Evolutionary conservation across 2,113 vertebrate species (phyloP).

Genomic region (Grammomys surdaster): DNA sequence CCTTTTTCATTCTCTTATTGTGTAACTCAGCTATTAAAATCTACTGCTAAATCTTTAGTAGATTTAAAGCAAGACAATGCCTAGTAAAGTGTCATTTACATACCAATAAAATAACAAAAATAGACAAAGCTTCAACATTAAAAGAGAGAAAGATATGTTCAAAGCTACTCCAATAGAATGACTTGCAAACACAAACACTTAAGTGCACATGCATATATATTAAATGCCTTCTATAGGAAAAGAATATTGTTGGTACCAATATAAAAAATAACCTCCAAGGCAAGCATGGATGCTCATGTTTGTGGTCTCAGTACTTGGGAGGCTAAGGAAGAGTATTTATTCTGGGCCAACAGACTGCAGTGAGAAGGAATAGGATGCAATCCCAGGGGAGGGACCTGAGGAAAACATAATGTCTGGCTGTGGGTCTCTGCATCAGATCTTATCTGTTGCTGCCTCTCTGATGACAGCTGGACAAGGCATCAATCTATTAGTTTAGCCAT

Average conservation of each 20-base stretch:
- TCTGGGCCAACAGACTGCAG: too few species aligned
- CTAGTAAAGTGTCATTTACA: not conserved
- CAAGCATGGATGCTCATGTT: too few species aligned
- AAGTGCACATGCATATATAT: not conserved
- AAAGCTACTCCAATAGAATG: not conserved
- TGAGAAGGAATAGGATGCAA: too few species aligned
- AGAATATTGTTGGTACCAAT: not conserved
- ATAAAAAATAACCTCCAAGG: not conserved
- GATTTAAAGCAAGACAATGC: not conserved
- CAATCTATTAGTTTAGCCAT: too few species aligned
- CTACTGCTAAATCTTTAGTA: not conserved
- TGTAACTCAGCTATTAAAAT: not conserved
- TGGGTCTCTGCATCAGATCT: too few species aligned
- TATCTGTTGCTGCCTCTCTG: too few species aligned
- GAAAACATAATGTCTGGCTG: too few species aligned
- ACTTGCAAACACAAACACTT: too few species aligned
- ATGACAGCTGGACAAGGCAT: too few species aligned
- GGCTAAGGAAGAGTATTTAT: too few species aligned
- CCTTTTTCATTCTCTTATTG: not conserved
- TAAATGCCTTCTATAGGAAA: not conserved
- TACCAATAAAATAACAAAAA: not conserved
- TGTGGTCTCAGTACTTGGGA: too few species aligned
- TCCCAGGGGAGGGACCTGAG: too few species aligned
- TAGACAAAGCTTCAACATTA: not conserved
- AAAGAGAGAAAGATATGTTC: not conserved